Percentiles rank a stretch among this genome's conserved stretches.
phyloP scores from a whole-genome alignment of 1,140 invertebrate species.

The Condylostylus longicornis region DNA sequence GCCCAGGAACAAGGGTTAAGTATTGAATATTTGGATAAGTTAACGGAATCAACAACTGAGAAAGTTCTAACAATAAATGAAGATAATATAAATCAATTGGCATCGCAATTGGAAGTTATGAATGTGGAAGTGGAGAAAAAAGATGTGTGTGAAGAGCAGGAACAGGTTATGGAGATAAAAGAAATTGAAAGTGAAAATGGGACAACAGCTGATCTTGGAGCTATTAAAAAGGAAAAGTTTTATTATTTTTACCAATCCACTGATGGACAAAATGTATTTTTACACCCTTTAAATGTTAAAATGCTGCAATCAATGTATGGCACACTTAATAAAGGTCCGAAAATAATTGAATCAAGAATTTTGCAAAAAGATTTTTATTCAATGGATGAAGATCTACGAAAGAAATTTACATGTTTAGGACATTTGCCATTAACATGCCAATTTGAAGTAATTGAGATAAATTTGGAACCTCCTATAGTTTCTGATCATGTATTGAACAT shows the following conservation, averaged over 20 bases:
- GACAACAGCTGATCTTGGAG: slow-evolving; percentile 5
- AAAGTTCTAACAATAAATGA: background rate
- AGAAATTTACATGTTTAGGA: slow-evolving; percentile 62
- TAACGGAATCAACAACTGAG: too few relatives aligned
- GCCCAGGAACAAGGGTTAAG: background rate
- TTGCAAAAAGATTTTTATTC: slow-evolving; percentile 71
- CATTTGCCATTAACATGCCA: slow-evolving; percentile 82
- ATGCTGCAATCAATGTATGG: slow-evolving; percentile 81
- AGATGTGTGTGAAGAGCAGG: slow-evolving; percentile 16
- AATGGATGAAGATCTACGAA: slow-evolving; percentile 64
- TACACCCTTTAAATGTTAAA: slow-evolving; percentile 79
- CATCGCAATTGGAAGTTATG: background rate
- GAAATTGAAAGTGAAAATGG: slow-evolving; percentile 27
- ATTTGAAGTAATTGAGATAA: slow-evolving; percentile 79
- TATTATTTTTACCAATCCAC: slow-evolving; percentile 81
- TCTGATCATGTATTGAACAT: slow-evolving; percentile 44
- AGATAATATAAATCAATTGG: background rate
- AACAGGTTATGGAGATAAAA: slow-evolving; percentile 7
- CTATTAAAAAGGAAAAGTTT: slow-evolving; percentile 36
- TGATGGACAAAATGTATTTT: slow-evolving; percentile 84
- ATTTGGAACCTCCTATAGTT: slow-evolving; percentile 55
- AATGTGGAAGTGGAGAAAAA: slow-evolving; percentile 4
- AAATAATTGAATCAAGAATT: slow-evolving; percentile 53
- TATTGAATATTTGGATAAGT: too few relatives aligned
- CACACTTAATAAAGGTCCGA: slow-evolving; percentile 59